Conservation (phyloP, 37 sponge, comb jelly and placozoan genomes). For the Mnemiopsis leidyi region DNA sequence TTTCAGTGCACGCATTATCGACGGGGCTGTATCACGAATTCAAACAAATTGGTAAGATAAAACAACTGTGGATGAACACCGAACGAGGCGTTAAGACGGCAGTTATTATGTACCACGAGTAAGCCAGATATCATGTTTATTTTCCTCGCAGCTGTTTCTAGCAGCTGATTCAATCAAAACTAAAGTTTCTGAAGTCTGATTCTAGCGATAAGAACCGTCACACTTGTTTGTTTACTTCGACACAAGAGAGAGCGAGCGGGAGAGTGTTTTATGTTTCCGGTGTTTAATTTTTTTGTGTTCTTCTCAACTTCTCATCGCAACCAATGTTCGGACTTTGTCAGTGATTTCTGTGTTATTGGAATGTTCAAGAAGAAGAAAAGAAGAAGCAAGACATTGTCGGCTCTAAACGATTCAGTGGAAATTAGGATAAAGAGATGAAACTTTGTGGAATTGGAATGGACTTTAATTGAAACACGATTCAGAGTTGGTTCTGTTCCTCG, state of each 20-base stretch:
- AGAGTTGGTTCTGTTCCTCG: no score
- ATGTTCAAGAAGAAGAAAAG: no score
- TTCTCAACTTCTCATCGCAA: not conserved
- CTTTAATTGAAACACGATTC: no score
- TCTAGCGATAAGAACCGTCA: no score
- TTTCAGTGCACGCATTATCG: conserved; percentile 53
- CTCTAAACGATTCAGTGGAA: no score
- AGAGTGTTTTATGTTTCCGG: not conserved
- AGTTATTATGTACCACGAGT: conserved; percentile 36
- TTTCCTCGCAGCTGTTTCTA: not conserved
- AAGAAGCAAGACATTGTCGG: no score
- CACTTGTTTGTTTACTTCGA: not conserved
- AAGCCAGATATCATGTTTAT: not conserved
- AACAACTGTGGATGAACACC: conserved; percentile 53
- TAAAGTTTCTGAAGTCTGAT: no score
- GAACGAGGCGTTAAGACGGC: conserved; percentile 34
- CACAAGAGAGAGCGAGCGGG: no score
- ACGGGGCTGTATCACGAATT: conserved; percentile 56
- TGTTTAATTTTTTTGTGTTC: not conserved
- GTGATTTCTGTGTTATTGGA: no score
- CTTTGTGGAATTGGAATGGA: no score
- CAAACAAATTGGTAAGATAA: conserved; percentile 57
- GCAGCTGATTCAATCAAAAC: not conserved
- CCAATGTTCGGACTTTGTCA: no score
- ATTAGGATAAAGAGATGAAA: no score